Conservation (phyloP, 1,140 invertebrate species). For the Cydia amplana region DNA sequence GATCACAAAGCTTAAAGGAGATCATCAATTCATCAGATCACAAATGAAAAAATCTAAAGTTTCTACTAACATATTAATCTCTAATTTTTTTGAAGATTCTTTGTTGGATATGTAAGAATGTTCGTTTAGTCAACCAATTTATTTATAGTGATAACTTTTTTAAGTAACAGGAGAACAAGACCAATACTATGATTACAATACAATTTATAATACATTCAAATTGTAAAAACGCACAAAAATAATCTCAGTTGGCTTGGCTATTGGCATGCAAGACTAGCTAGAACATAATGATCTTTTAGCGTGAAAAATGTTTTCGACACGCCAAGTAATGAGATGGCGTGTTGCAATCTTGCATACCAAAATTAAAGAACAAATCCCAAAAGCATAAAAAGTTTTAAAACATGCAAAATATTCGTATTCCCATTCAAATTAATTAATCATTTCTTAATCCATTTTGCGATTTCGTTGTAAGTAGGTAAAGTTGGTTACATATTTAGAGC, state of each 20-base stretch:
- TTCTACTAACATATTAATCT: background rate
- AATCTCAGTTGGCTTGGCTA: too few relatives aligned
- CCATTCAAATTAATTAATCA: background rate
- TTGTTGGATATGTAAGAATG: background rate
- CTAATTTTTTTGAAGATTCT: background rate
- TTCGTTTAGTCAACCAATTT: too few relatives aligned
- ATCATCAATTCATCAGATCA: background rate
- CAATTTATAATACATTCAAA: too few relatives aligned
- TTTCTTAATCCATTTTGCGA: too few relatives aligned
- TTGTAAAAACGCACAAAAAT: too few relatives aligned
- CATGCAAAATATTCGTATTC: background rate
- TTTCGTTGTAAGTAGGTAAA: background rate
- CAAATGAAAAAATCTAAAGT: background rate
- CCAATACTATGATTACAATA: too few relatives aligned
- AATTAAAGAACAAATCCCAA: background rate
- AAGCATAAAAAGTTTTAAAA: background rate
- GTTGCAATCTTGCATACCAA: background rate
- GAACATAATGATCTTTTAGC: too few relatives aligned
- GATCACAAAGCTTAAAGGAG: constrained; percentile 1
- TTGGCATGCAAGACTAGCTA: too few relatives aligned
- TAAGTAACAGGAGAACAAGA: too few relatives aligned
- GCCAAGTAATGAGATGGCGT: background rate
- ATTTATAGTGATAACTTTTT: too few relatives aligned
- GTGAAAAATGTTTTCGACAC: too few relatives aligned
- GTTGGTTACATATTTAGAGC: background rate